Percentiles rank a stretch among this genome's conserved stretches.
phyloP scores from a whole-genome alignment of 2,113 vertebrate genomes.

The Bagarius yarrelli region DNA sequence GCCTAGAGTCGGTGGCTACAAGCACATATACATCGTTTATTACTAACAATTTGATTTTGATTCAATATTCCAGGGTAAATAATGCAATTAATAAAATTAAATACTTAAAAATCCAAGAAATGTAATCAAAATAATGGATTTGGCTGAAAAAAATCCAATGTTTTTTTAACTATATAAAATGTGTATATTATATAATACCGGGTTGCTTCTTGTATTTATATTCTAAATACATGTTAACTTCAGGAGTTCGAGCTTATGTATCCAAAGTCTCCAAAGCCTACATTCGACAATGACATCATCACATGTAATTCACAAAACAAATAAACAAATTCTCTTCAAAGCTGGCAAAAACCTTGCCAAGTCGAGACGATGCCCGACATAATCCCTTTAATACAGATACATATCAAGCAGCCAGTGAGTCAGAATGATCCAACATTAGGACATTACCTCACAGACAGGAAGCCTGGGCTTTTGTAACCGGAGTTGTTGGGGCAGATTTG shows the following conservation, averaged over 20 bases:
- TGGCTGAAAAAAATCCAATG: no score
- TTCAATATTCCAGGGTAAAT: no score
- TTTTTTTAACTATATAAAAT: not conserved
- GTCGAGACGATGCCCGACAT: no score
- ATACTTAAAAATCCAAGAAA: no score
- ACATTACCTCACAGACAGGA: slow-evolving; percentile 25
- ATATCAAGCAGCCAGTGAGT: not conserved
- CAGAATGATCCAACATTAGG: not conserved
- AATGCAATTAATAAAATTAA: no score
- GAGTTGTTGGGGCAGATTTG: slow-evolving; percentile 33
- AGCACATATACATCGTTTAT: not conserved
- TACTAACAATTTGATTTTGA: no score
- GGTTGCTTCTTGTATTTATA: not conserved
- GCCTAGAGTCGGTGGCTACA: not conserved
- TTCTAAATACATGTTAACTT: not conserved
- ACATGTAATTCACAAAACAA: not conserved
- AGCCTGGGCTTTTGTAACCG: slow-evolving; percentile 23
- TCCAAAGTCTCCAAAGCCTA: not conserved
- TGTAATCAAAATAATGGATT: no score
- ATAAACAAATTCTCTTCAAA: not conserved
- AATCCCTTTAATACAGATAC: slow-evolving; percentile 8
- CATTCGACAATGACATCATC: not conserved
- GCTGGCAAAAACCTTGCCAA: not conserved
- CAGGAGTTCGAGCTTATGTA: not conserved
- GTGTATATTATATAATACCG: not conserved